These are phyloP conservation scores for Ellobium chinense DNA, from an alignment of 2,888 invertebrate species.

Conservation along the genomic window DNA sequence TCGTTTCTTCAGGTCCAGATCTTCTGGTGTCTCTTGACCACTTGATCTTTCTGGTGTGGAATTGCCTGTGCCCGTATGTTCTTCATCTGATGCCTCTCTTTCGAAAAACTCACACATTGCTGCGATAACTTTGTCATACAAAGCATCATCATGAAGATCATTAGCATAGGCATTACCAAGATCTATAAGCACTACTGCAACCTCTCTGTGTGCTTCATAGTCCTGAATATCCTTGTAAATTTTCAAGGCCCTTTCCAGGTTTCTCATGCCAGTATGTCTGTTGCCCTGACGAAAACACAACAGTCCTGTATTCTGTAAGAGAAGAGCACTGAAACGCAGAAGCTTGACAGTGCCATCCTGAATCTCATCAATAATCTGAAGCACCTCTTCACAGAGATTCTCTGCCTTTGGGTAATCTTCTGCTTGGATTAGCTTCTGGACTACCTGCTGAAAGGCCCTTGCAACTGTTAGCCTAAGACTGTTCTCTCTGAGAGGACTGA, in stretches of 20 bases:
- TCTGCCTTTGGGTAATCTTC: slow-evolving; percentile 69
- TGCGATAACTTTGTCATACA: slow-evolving; percentile 72
- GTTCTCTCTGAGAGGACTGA: slow-evolving; percentile 68
- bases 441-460: slow-evolving; percentile 66
- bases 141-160: slow-evolving; percentile 68
- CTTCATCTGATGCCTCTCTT: slow-evolving; percentile 67
- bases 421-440: slow-evolving; percentile 64
- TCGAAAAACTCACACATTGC: slow-evolving; percentile 73
- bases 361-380: slow-evolving; percentile 71
- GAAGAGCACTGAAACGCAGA: slow-evolving; percentile 69
- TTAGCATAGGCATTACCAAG: slow-evolving; percentile 76
- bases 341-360: slow-evolving; percentile 70
- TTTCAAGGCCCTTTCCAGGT: slow-evolving; percentile 72
- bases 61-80: slow-evolving; percentile 48
- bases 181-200: slow-evolving; percentile 72
- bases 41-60: slow-evolving; percentile 50
- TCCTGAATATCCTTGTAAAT: slow-evolving; percentile 70
- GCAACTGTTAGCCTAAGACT: slow-evolving; percentile 68
- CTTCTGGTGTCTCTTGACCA: slow-evolving; percentile 58
- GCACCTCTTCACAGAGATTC: slow-evolving; percentile 67
- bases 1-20: slow-evolving; percentile 50
- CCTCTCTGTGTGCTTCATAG: slow-evolving; percentile 66
- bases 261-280: slow-evolving; percentile 68
- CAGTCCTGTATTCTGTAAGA: slow-evolving; percentile 72
- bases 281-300: slow-evolving; percentile 73